Evolutionary conservation across 1,140 invertebrate species (phyloP).

Genomic region (Wiebesia pumilae): DNA sequence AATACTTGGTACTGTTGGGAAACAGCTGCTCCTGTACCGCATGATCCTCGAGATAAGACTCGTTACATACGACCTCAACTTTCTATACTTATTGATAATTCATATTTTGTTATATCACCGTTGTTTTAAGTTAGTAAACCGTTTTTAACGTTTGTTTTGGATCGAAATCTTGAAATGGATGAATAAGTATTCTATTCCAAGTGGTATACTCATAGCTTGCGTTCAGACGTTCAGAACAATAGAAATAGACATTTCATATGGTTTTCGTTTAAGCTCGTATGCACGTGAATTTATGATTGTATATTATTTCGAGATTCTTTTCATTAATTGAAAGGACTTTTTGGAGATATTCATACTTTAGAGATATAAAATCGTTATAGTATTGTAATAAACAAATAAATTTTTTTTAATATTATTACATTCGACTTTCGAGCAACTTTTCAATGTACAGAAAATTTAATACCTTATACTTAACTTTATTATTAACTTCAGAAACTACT

Average conservation of each 20-base stretch:
- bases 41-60: background rate
- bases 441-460: background rate
- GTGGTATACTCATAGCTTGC: too few species aligned
- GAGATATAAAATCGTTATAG: background rate
- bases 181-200: too few species aligned
- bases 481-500: too few species aligned
- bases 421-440: too few species aligned
- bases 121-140: background rate
- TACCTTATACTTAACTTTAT: background rate
- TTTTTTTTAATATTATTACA: background rate
- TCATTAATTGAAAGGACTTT: background rate
- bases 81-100: background rate
- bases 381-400: background rate
- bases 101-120: background rate
- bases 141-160: background rate
- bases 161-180: background rate
- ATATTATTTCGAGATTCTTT: too few species aligned
- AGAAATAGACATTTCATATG: too few species aligned
- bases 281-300: too few species aligned
- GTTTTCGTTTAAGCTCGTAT: too few species aligned
- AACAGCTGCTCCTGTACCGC: background rate
- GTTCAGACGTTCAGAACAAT: too few species aligned
- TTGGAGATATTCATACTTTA: background rate
- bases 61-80: slow-evolving; percentile 3
- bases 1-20: background rate